Evolutionary conservation across 2,113 vertebrate genomes (phyloP).

Genomic region (Spea bombifrons): DNA sequence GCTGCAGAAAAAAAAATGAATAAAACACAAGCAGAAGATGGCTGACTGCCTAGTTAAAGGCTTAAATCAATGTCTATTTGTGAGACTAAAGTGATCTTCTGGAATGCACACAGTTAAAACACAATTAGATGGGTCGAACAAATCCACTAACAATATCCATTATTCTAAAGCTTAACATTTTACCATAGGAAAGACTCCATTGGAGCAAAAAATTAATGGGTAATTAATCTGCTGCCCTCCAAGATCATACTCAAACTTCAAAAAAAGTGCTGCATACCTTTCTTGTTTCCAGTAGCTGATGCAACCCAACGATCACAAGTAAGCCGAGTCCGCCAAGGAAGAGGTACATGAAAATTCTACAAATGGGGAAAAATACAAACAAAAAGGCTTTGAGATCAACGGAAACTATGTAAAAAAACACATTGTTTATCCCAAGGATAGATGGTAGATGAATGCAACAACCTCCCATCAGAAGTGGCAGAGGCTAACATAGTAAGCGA

Average conservation of each 20-base stretch:
- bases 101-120: too few species aligned
- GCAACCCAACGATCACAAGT: constrained; percentile 85
- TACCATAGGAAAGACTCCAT: neutral
- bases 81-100: too few species aligned
- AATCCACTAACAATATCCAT: neutral
- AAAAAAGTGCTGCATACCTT: constrained; percentile 72
- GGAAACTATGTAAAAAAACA: neutral
- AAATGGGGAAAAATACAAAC: neutral
- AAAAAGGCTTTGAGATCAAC: neutral
- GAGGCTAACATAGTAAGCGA: too few species aligned
- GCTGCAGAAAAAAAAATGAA: constrained; percentile 62
- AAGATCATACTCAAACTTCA: neutral
- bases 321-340: constrained; percentile 92
- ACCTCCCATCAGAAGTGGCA: too few species aligned
- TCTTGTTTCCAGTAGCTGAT: constrained; percentile 93
- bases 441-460: too few species aligned
- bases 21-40: neutral
- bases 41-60: too few species aligned
- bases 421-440: too few species aligned
- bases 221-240: too few species aligned
- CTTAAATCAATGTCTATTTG: too few species aligned
- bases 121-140: too few species aligned
- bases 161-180: neutral
- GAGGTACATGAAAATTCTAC: constrained; percentile 95
- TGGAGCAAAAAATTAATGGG: too few species aligned